Percentiles rank a stretch among this genome's conserved stretches.
These are phyloP conservation scores for Potamarius usumacintae DNA, from an alignment of 2,113 vertebrate species.

Conservation along the genomic window DNA sequence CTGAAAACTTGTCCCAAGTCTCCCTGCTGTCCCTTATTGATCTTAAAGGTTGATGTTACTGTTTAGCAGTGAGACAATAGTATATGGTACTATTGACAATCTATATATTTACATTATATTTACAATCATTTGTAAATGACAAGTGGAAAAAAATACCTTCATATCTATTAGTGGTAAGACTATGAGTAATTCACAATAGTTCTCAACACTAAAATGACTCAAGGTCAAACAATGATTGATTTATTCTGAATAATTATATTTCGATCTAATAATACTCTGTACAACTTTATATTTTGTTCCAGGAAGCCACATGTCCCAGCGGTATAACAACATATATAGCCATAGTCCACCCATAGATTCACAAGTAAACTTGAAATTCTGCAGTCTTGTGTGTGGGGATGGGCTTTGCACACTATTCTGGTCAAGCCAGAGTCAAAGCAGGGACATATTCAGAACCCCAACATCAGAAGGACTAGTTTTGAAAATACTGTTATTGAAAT, in stretches of 20 bases:
- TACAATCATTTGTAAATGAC: too few relatives aligned
- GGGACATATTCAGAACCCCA: neutral
- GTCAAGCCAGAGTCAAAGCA: constrained; percentile 28
- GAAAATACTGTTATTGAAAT: neutral
- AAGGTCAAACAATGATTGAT: neutral
- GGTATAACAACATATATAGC: neutral
- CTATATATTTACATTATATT: too few relatives aligned
- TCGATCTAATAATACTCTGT: neutral
- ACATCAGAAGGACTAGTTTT: neutral
- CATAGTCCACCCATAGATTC: constrained; percentile 16
- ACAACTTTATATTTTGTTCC: neutral
- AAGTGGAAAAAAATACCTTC: too few relatives aligned
- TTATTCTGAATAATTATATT: neutral
- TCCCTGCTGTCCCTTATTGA: neutral
- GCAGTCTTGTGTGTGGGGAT: constrained; percentile 38
- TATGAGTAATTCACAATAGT: neutral
- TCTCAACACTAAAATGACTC: neutral
- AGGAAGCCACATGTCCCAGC: constrained; percentile 2
- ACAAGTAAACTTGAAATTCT: constrained; percentile 49
- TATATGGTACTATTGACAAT: neutral
- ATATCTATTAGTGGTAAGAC: neutral
- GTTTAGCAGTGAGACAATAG: neutral
- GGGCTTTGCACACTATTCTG: constrained; percentile 23
- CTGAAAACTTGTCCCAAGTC: too few relatives aligned
- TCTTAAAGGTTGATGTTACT: neutral